phyloP scores from a whole-genome alignment of 1,140 invertebrate species.

The Apis laboriosa region DNA sequence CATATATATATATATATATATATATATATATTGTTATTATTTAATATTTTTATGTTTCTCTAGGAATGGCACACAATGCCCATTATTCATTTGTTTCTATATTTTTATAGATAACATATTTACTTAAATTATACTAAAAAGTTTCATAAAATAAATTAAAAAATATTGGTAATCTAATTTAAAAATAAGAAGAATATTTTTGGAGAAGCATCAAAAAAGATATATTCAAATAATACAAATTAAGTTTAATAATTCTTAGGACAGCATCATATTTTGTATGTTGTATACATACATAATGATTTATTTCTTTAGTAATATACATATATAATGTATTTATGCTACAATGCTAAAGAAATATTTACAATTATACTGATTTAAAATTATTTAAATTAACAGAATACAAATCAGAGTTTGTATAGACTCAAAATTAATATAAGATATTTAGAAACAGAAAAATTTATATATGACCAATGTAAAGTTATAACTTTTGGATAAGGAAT shows the following conservation, averaged over 20 bases:
- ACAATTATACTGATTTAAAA: neutral
- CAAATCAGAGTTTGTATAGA: conserved; percentile 33
- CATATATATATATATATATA: conserved; percentile 20
- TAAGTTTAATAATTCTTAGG: conserved; percentile 18
- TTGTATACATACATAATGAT: conserved; percentile 36
- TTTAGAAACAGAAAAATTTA: conserved; percentile 26
- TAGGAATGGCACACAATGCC: conserved; percentile 39
- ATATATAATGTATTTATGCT: conserved; percentile 27
- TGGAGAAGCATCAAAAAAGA: neutral
- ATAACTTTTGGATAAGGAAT: conserved; percentile 38
- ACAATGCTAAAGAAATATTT: neutral
- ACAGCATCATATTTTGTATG: conserved; percentile 42
- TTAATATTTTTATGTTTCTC: conserved; percentile 46
- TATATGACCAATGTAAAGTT: conserved; percentile 60
- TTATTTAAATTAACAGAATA: conserved; percentile 19
- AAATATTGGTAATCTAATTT: neutral
- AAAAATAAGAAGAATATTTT: neutral
- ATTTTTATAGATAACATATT: conserved; percentile 20
- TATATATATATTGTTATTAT: conserved; percentile 35
- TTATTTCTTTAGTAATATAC: conserved; percentile 43
- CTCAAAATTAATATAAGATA: conserved; percentile 29
- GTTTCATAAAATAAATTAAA: neutral
- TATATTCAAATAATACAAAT: neutral
- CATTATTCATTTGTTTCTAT: conserved; percentile 38
- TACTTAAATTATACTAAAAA: neutral